A percentile compares a stretch with the other conserved stretches of the same genome.
These are phyloP conservation scores for Nineta flava DNA, from an alignment of 2,888 invertebrate species.

Conservation along the genomic window DNA sequence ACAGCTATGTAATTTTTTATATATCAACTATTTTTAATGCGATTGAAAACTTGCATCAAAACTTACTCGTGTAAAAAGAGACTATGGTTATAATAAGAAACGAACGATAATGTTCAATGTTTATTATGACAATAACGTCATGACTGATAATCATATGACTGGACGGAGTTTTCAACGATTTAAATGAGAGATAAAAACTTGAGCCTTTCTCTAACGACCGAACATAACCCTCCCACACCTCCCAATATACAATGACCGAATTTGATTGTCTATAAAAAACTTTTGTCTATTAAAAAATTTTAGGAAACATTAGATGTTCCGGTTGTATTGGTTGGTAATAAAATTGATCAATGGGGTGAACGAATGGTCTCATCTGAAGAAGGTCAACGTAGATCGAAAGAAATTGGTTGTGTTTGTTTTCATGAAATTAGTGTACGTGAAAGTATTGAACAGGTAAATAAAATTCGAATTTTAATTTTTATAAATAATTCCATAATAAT, in stretches of 20 bases:
- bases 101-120: too few relatives aligned
- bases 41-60: too few relatives aligned
- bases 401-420: slow-evolving; percentile 67
- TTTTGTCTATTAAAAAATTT: neutral
- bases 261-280: neutral
- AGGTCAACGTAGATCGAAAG: slow-evolving; percentile 55
- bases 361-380: slow-evolving; percentile 66
- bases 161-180: too few relatives aligned
- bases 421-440: slow-evolving; percentile 76
- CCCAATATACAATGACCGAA: too few relatives aligned
- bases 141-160: too few relatives aligned
- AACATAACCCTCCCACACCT: neutral
- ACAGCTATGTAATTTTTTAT: too few relatives aligned
- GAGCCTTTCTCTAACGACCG: too few relatives aligned
- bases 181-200: too few relatives aligned
- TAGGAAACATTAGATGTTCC: slow-evolving; percentile 47
- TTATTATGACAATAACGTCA: too few relatives aligned
- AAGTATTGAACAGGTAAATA: slow-evolving; percentile 57
- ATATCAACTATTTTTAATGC: too few relatives aligned
- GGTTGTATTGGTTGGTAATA: slow-evolving; percentile 69
- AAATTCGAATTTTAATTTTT: slow-evolving; percentile 4
- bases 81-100: too few relatives aligned
- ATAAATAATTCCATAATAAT: neutral
- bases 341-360: slow-evolving; percentile 61
- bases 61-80: too few relatives aligned